Evolutionary conservation across 2,888 invertebrate genomes (phyloP), one percentile per base, ranked within the genome.

Genomic region (Epiperipatus broadwayi): DNA sequence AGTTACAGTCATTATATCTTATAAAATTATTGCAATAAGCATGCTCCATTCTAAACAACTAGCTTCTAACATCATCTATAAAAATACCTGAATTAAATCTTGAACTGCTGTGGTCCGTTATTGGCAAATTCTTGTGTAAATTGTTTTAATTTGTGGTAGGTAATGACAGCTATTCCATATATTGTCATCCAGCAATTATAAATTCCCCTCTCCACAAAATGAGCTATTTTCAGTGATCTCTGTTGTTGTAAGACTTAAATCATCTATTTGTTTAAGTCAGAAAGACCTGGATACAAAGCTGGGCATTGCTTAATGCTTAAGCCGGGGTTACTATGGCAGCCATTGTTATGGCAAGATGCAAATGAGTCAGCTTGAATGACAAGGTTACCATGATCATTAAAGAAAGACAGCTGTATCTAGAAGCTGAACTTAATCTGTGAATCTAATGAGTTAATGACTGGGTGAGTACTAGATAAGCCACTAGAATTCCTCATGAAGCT

Each of bases 391-490:
- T n/a, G n/a, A n/a, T n/a, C n/a, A n/a, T n/a, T n/a, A n/a, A n/a
- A n/a, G n/a, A n/a, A n/a, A n/a, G n/a, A n/a, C n/a, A n/a, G n/a
- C n/a, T n/a, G n/a, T n/a, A n/a, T n/a, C n/a, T n/a, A n/a, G n/a
- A n/a, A n/a, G n/a, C n/a, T n/a, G n/a, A n/a, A n/a, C n/a, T n/a
- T n/a, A n/a, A n/a, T n/a, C n/a, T n/a, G n/a, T n/a, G n/a, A n/a
- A n/a, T n/a, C n/a, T n/a, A n/a, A n/a, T n/a, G n/a, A n/a, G n/a
- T n/a, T n/a, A n/a, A n/a, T n/a, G n/a, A n/a, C n/a, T n/a, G n/a
- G n/a, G n/a, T n/a, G n/a, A n/a, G 48, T 15, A 68, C 68, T 0
- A 93, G 91, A 53, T 83, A 81, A 0, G 87, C 77, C 91, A 84
- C 41, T 70, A 66, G 61, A 95, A 85, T 60, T 91, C 89, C 21